These are phyloP conservation scores for Emydocephalus ijimae DNA, from an alignment of 2,113 vertebrate genomes.

Conservation along the genomic window DNA sequence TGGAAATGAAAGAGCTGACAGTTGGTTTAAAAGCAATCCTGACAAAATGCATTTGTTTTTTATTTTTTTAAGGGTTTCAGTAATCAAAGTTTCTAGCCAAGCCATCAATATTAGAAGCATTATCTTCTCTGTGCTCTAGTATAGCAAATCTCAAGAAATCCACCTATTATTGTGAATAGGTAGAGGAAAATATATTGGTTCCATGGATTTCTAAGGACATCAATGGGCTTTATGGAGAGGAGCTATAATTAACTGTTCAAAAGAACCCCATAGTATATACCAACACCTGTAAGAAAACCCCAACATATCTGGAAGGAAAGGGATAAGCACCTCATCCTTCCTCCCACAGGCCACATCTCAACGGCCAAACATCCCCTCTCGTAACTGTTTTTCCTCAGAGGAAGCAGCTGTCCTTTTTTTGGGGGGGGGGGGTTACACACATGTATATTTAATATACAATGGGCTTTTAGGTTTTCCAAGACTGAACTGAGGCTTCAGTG, in stretches of 20 bases:
- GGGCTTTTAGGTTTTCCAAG: neutral
- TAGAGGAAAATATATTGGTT: neutral
- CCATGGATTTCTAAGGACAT: neutral
- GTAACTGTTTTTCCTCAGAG: neutral
- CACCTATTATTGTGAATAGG: neutral
- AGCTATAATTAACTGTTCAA: neutral
- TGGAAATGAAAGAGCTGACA: neutral
- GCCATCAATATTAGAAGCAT: neutral
- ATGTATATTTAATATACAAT: neutral
- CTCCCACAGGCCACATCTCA: neutral
- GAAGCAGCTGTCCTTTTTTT: neutral
- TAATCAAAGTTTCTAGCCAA: neutral
- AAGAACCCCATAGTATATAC: neutral
- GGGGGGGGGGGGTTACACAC: too few relatives aligned
- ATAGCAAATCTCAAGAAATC: neutral
- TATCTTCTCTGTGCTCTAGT: neutral
- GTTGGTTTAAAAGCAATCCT: conserved; percentile 2
- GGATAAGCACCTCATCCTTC: neutral
- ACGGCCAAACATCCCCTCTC: neutral
- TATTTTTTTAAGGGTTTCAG: neutral
- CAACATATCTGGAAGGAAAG: neutral
- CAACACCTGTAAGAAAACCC: neutral
- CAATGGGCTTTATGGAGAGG: neutral
- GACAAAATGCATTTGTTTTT: neutral
- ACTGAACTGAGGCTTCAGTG: neutral